Evolutionary conservation across 1,140 invertebrate genomes (phyloP).

Genomic region (Drosophila truncata): DNA sequence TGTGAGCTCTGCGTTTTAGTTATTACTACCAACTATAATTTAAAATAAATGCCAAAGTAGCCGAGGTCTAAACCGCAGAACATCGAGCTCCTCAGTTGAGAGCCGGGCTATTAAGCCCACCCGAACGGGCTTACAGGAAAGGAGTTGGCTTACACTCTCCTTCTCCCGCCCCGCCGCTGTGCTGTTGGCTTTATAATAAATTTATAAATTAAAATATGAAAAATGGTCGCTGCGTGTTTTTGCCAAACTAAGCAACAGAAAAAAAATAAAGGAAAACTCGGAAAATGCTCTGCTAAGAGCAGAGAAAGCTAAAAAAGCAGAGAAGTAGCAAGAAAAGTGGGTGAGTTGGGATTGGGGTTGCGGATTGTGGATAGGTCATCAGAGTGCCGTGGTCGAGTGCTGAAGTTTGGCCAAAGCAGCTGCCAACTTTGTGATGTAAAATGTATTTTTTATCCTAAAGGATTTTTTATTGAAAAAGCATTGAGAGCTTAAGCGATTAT

Average conservation of each 20-base stretch:
- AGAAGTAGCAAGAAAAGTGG: constrained; percentile 37
- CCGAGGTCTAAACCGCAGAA: constrained; percentile 72
- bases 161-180: constrained; percentile 14
- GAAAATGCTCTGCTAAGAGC: constrained; percentile 49
- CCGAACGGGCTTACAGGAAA: constrained; percentile 20
- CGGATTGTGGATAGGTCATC: constrained; percentile 51
- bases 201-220: constrained; percentile 83
- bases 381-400: constrained; percentile 53
- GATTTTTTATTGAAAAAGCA: constrained; percentile 28
- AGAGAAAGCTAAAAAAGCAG: constrained; percentile 41
- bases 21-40: constrained; percentile 81
- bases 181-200: constrained; percentile 78
- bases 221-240: constrained; percentile 82
- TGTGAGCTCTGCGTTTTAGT: constrained; percentile 65
- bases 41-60: constrained; percentile 83
- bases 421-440: constrained; percentile 7
- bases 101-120: constrained; percentile 64
- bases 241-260: constrained; percentile 71
- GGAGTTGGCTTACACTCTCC: constrained; percentile 9
- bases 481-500: constrained; percentile 9
- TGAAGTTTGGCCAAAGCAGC: constrained; percentile 40
- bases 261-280: constrained; percentile 12
- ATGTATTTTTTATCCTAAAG: constrained; percentile 33
- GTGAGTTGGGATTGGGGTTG: constrained; percentile 18
- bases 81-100: constrained; percentile 42